These are phyloP conservation scores for Drepanosiphum platanoidis DNA, from an alignment of 2,888 invertebrate species.

Conservation along the genomic window DNA sequence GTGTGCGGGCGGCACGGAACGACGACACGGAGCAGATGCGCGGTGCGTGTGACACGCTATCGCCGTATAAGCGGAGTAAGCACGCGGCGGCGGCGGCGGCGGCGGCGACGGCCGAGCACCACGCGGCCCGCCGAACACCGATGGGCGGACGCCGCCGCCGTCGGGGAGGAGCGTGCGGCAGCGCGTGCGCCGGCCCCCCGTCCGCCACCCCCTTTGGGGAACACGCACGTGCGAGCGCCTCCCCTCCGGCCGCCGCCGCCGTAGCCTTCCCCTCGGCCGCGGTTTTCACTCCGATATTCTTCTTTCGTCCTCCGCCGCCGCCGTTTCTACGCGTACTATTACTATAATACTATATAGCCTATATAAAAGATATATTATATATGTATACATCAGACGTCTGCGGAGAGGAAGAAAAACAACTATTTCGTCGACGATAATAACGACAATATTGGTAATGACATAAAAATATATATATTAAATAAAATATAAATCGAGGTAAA, in stretches of 20 bases:
- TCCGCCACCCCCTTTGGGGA: slow-evolving; percentile 8
- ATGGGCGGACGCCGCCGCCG: slow-evolving; percentile 40
- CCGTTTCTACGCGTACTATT: background rate
- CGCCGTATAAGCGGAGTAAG: slow-evolving; percentile 11
- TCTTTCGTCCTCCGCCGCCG: background rate
- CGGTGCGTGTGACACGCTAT: background rate
- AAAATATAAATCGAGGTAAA: too few relatives aligned
- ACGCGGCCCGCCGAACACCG: background rate
- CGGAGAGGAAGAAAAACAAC: too few relatives aligned
- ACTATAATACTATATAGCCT: too few relatives aligned
- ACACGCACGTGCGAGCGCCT: slow-evolving; percentile 23
- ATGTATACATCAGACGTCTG: too few relatives aligned
- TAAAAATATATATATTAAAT: too few relatives aligned
- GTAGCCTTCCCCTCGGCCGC: background rate
- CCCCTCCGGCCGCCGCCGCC: background rate
- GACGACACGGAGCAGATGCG: slow-evolving; percentile 27
- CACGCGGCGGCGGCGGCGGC: slow-evolving; percentile 22
- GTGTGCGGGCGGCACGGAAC: slow-evolving; percentile 39
- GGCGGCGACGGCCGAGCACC: slow-evolving; percentile 5
- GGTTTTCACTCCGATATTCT: too few relatives aligned
- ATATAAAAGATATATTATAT: too few relatives aligned
- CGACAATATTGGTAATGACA: too few relatives aligned
- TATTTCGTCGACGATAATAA: too few relatives aligned
- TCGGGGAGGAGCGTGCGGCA: slow-evolving; percentile 39
- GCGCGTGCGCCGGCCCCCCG: slow-evolving; percentile 51